phyloP scores from a whole-genome alignment of 2,888 invertebrate genomes.

The Rugalucina vietnamica region DNA sequence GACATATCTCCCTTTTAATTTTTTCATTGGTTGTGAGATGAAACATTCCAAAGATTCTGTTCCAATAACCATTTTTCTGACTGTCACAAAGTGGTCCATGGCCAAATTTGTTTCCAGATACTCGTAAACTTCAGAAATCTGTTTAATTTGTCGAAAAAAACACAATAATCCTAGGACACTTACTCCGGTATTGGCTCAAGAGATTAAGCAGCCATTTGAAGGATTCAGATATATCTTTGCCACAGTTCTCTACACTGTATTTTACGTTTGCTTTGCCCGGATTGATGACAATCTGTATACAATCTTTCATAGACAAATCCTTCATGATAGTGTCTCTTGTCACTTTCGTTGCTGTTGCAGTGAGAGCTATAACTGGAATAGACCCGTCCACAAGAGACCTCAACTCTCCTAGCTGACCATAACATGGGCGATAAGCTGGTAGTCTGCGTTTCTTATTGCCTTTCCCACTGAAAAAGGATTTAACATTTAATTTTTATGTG shows the following conservation, averaged over 20 bases:
- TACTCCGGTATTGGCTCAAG: neutral
- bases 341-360: conserved; percentile 35
- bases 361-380: conserved; percentile 35
- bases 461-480: no score
- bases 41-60: conserved; percentile 30
- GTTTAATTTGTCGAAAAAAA: conserved; percentile 37
- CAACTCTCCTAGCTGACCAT: conserved; percentile 28
- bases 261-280: neutral
- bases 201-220: conserved; percentile 22
- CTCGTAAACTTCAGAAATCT: conserved; percentile 30
- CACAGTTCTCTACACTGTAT: neutral
- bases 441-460: no score
- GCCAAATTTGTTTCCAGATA: conserved; percentile 11
- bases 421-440: conserved; percentile 28
- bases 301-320: conserved; percentile 21
- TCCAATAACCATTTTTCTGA: conserved; percentile 22
- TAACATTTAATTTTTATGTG: no score
- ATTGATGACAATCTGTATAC: neutral
- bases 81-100: neutral
- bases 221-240: neutral
- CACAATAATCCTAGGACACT: conserved; percentile 19
- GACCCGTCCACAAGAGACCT: conserved; percentile 12
- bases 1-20: neutral
- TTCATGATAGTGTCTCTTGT: conserved; percentile 25
- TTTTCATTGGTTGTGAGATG: conserved; percentile 12